These are phyloP conservation scores for Epizoanthus rinbou DNA, from an alignment of 92 coral and sea anemone species.

Conservation along the genomic window DNA sequence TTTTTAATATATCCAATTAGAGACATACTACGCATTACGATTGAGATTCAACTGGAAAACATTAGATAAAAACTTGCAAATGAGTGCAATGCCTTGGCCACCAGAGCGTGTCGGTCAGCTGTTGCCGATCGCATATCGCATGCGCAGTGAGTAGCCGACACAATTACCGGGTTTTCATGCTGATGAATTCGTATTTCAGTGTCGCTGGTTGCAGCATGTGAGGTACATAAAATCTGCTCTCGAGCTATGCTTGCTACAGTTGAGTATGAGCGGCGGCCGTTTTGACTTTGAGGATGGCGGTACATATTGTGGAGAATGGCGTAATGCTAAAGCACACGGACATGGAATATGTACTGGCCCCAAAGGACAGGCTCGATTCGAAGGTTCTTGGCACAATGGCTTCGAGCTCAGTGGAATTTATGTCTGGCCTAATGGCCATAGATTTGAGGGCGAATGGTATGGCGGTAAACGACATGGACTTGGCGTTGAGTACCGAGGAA, in stretches of 20 bases:
- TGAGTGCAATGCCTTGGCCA: not conserved
- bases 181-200: slow-evolving; percentile 30
- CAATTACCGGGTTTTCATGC: slow-evolving; percentile 25
- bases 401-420: slow-evolving; percentile 87
- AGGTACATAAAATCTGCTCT: slow-evolving; percentile 38
- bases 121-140: slow-evolving; percentile 9
- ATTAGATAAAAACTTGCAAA: no score
- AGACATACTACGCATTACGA: no score
- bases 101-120: slow-evolving; percentile 28
- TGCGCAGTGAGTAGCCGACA: slow-evolving; percentile 28
- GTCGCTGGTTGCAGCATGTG: slow-evolving; percentile 45
- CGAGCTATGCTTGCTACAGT: slow-evolving; percentile 82
- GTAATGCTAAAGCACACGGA: slow-evolving; percentile 91
- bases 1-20: no score
- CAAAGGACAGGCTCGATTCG: slow-evolving; percentile 93
- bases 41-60: no score
- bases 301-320: slow-evolving; percentile 91
- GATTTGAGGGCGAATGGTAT: slow-evolving; percentile 85
- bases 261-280: slow-evolving; percentile 91
- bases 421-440: slow-evolving; percentile 95
- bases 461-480: slow-evolving; percentile 86
- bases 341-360: slow-evolving; percentile 94
- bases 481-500: slow-evolving; percentile 86
- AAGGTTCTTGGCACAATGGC: slow-evolving; percentile 90
- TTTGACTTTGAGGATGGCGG: slow-evolving; percentile 98